These are phyloP conservation scores for Lithophane socia DNA, from an alignment of 2,888 invertebrate genomes.

Conservation along the genomic window DNA sequence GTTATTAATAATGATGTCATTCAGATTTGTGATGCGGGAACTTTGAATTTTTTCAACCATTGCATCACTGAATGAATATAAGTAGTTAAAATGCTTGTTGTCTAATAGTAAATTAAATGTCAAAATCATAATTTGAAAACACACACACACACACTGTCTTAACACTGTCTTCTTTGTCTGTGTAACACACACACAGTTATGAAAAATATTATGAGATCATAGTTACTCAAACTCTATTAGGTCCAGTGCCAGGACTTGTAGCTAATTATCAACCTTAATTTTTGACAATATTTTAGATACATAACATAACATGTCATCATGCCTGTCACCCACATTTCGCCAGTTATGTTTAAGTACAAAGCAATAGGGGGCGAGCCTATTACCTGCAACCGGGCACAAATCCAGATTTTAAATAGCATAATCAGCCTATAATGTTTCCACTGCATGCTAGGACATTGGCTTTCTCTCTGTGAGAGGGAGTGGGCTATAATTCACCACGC, in stretches of 20 bases:
- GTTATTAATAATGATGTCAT: neutral
- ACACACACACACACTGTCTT: neutral
- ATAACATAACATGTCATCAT: neutral
- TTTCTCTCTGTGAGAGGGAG: neutral
- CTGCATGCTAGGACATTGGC: too few relatives aligned
- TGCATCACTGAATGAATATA: neutral
- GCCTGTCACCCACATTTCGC: neutral
- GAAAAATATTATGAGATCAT: neutral
- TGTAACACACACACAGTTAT: neutral
- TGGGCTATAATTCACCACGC: neutral
- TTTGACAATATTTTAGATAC: neutral
- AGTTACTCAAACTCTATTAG: neutral
- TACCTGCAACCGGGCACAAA: neutral
- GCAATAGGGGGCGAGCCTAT: neutral
- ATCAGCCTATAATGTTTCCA: neutral
- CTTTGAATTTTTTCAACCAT: neutral
- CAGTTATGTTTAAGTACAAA: neutral
- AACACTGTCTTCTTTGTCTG: too few relatives aligned
- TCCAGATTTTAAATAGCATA: neutral
- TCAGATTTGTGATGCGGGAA: neutral
- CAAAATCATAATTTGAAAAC: neutral
- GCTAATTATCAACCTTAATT: neutral
- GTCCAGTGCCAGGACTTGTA: neutral
- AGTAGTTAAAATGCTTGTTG: neutral
- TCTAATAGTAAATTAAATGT: neutral